Base-by-base conservation (phyloP, 2,113 vertebrate genomes). In the Ochotona curzoniae region DNA sequence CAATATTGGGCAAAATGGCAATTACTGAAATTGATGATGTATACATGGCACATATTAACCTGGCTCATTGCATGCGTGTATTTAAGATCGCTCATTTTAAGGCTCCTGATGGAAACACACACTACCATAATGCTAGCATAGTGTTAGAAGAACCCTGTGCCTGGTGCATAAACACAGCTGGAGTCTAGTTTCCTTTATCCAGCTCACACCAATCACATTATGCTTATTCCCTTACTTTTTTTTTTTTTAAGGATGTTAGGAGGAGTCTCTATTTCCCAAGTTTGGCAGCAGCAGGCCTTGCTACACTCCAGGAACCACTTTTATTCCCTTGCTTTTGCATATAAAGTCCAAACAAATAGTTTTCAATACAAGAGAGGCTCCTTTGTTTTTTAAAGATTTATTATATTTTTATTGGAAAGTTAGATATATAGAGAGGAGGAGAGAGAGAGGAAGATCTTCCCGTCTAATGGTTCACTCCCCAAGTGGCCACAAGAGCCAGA, bases 21-120 rank as follows among this genome's bases (percentile, higher is more conserved):
- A 78, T 85, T 93, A 85, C n/a, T 73, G 86, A 87, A 81, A 82
- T 17, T 83, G 18, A 54, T 90, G 60, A 85, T 61, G 26, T 26
- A 8, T 86, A 90, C 20, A 28, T 73, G n/a, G 14, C 66, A 10
- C 51, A 83, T 67, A 89, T 32, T 67, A 64, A 32, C 90, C 28
- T 84, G 35, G 63, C 38, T 80, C 51, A 21, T 89, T 84, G 11
- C 54, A 21, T 85, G 10, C 67, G 54, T 44, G 38, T 75, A 87
- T 80, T 79, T 87, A 49, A 87, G 23, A 74, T 74, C 67, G 92
- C 70, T 9, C 23, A 85, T 76, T 69, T 7, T 49, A 87, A 61
- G 11, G 25, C 15, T 69, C 54, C 32, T 70, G 23, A 69, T 35
- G 44, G 28, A 87, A 67, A 78, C 12, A 93, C n/a, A 44, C 11